Conservation (phyloP, 1,140 invertebrate species). For the Heliconius eleuchia region DNA sequence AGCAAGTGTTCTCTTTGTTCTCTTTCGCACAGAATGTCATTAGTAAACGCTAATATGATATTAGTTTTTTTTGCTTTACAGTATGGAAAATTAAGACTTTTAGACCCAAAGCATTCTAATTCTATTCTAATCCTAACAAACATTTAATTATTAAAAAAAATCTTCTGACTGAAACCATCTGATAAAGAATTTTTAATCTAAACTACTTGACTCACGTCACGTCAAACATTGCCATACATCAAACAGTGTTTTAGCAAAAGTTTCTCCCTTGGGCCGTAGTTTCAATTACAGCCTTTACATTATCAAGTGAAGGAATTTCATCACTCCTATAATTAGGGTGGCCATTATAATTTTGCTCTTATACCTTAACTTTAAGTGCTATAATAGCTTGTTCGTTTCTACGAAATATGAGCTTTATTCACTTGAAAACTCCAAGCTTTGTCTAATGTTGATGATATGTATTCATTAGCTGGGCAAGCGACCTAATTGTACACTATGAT, state of each 20-base stretch:
- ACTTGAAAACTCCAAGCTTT: constrained; percentile 27
- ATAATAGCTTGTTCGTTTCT: constrained; percentile 22
- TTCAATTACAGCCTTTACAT: constrained; percentile 35
- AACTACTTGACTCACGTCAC: not conserved
- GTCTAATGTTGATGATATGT: constrained; percentile 35
- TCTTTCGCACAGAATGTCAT: too few species aligned
- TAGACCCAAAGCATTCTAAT: not conserved
- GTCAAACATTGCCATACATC: constrained; percentile 1
- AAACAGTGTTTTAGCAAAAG: constrained; percentile 24
- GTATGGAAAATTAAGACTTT: too few species aligned
- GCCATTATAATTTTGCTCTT: constrained; percentile 20
- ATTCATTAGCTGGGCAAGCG: constrained; percentile 38
- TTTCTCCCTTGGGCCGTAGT: constrained; percentile 27
- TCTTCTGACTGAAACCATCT: too few species aligned
- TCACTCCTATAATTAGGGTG: constrained; percentile 14
- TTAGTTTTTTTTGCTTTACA: too few species aligned
- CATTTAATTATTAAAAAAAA: not conserved
- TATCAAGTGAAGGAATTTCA: constrained; percentile 36
- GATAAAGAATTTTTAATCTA: not conserved
- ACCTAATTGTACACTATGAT: constrained; percentile 32
- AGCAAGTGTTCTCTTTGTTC: too few species aligned
- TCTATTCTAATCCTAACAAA: not conserved
- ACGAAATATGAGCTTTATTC: constrained; percentile 17
- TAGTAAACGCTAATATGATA: too few species aligned
- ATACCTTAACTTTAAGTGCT: constrained; percentile 16